A percentile compares a stretch with the other conserved stretches of the same genome.
phyloP scores from a whole-genome alignment of 1,140 invertebrate species.

The Eciton burchellii region DNA sequence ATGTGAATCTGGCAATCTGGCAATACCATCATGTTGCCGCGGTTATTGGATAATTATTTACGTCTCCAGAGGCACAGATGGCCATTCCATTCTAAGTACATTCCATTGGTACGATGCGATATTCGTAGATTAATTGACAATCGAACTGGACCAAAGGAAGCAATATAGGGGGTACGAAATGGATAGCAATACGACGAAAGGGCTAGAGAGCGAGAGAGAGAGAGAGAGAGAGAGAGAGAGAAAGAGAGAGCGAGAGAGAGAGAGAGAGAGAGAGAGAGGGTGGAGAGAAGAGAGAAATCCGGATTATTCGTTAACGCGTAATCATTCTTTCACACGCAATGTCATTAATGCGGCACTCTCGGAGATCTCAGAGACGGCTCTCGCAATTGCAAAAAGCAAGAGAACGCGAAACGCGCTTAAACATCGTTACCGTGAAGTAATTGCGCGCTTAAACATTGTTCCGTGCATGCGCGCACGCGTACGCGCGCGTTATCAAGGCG shows the following conservation, averaged over 20 bases:
- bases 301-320: too few species aligned
- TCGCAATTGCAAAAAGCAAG: neutral
- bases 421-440: neutral
- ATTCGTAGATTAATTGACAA: conserved; percentile 66
- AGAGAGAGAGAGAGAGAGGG: too few species aligned
- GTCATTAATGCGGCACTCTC: too few species aligned
- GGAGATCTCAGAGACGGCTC: too few species aligned
- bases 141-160: conserved; percentile 42
- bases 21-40: conserved; percentile 6
- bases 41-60: conserved; percentile 70
- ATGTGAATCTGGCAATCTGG: conserved; percentile 11
- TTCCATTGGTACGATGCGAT: conserved; percentile 63
- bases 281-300: too few species aligned
- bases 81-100: conserved; percentile 34
- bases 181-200: too few species aligned
- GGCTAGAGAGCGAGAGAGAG: too few species aligned
- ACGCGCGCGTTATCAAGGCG: conserved; percentile 4
- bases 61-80: conserved; percentile 47
- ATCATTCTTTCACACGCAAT: too few species aligned
- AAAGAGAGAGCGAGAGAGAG: too few species aligned
- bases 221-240: too few species aligned
- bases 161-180: too few species aligned
- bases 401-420: neutral
- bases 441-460: neutral
- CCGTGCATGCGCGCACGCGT: neutral